Evolutionary conservation across 2,113 vertebrate genomes (phyloP).

Genomic region (Epinephelus lanceolatus): DNA sequence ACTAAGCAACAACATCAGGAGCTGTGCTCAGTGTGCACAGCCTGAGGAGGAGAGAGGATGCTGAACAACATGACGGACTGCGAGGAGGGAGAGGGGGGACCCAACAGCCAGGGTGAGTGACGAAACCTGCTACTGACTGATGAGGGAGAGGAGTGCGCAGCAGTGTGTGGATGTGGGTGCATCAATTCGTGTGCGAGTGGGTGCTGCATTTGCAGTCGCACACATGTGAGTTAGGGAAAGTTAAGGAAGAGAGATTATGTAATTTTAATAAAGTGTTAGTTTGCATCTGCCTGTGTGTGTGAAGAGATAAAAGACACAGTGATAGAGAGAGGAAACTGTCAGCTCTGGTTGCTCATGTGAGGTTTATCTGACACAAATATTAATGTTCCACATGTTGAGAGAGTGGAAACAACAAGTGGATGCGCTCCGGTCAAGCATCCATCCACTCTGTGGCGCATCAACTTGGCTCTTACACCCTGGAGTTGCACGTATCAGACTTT

Average conservation of each 20-base stretch:
- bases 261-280: background rate
- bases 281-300: background rate
- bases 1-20: constrained; percentile 23
- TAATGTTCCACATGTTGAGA: constrained; percentile 4
- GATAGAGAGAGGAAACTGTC: background rate
- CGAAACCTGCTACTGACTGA: constrained; percentile 54
- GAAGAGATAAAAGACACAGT: background rate
- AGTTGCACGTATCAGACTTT: constrained; percentile 27
- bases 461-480: constrained; percentile 12
- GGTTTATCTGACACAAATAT: background rate
- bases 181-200: background rate
- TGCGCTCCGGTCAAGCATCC: background rate
- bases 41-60: constrained; percentile 84
- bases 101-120: constrained; percentile 91
- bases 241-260: constrained; percentile 22
- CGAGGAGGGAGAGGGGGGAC: constrained; percentile 92
- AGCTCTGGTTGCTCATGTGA: background rate
- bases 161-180: constrained; percentile 6
- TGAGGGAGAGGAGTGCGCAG: constrained; percentile 28
- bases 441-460: background rate
- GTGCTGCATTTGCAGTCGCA: background rate
- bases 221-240: background rate
- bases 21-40: constrained; percentile 22
- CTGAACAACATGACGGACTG: constrained; percentile 93
- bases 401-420: constrained; percentile 13